phyloP scores from a whole-genome alignment of 2,888 invertebrate species.

The Ornithoptera alexandrae region DNA sequence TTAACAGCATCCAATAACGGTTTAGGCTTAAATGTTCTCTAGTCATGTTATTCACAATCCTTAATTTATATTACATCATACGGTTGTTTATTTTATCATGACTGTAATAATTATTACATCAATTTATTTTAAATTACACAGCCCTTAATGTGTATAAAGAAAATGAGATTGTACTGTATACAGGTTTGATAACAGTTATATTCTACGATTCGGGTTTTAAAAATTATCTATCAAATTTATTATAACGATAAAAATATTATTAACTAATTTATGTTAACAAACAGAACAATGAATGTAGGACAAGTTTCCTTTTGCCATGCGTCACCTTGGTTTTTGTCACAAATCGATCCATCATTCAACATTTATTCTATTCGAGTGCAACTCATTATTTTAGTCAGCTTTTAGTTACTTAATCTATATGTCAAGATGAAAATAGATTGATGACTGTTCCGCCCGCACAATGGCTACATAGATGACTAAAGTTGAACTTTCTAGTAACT shows the following conservation, averaged over 20 bases:
- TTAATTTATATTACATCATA: background rate
- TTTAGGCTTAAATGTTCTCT: conserved; percentile 42
- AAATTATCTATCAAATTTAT: no score
- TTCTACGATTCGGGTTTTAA: no score
- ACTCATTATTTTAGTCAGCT: conserved; percentile 14
- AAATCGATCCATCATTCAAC: background rate
- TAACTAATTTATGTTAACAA: background rate
- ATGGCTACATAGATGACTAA: background rate
- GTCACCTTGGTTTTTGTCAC: background rate
- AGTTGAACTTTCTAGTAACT: background rate
- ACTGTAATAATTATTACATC: background rate
- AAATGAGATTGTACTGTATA: background rate
- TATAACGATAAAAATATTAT: background rate
- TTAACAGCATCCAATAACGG: conserved; percentile 51
- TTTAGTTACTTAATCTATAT: conserved; percentile 24
- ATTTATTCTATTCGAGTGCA: background rate
- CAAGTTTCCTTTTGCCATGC: background rate
- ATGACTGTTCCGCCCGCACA: conserved; percentile 24
- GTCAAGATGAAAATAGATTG: conserved; percentile 24
- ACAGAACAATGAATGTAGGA: background rate
- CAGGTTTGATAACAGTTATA: background rate
- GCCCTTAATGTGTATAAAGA: background rate
- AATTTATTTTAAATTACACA: background rate
- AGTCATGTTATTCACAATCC: conserved; percentile 47
- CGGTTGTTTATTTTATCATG: background rate